Base-by-base conservation (phyloP, 2,888 invertebrate genomes). In the Acanthopleura granulata region DNA sequence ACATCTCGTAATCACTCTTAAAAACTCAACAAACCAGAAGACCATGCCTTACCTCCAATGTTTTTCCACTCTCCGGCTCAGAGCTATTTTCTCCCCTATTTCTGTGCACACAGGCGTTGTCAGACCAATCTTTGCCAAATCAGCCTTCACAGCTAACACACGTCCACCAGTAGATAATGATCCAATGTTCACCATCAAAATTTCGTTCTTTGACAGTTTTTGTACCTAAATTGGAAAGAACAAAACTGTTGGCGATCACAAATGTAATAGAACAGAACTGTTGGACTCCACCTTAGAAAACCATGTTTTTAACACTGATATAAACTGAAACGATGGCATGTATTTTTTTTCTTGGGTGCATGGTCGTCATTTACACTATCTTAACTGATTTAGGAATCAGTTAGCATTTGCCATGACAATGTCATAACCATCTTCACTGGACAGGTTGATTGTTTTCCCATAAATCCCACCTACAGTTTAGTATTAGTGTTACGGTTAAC, bases 51-150 rank as follows among this genome's bases (percentile, higher is more conserved):
- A 95, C 95, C 99, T 95, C 99, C 99, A 99, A 93, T 99, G 99
- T 91, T 99, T 99, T 88, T 99, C 99, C 62, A 99, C 97, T 92
- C 99, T 94, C 89, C 99, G 94, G 90, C 98, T 98, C 71, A 99
- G 93, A n/a, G 99, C 99, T 86, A 99, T 99, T 91, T 99, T 99
- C 91, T 99, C 99, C 74, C 97, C 97, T 78, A 96, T 94, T 92
- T 99, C 99, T 15, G 99, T 99, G 91, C 99, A 99, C 11, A 99
- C 99, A 0, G 99, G 99, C 91, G 96, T 97, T 30, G 97, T 98
- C 76, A 99, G 93, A 72, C 96, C 95, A 83, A 99, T 98, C 92
- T 99, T 99, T 30, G 98, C 98, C 91, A 99, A 94, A 93, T 99
- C 98, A 82, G 95, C 97, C 89, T 95, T 97, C 0, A 98, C 97